phyloP scores from a whole-genome alignment of 1,140 invertebrate species.

The Palaemon carinicauda region DNA sequence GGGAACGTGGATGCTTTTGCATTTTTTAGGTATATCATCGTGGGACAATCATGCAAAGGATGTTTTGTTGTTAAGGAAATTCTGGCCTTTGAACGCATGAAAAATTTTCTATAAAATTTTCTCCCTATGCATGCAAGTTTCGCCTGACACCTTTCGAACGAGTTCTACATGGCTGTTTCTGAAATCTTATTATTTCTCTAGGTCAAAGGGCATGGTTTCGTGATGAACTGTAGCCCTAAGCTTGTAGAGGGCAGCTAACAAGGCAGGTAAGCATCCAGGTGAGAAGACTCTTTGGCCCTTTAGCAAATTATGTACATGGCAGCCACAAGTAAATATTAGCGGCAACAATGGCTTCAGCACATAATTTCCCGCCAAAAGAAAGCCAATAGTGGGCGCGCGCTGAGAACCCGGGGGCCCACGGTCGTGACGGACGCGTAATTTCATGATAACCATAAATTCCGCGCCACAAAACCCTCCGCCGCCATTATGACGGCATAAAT shows the following conservation, averaged over 20 bases:
- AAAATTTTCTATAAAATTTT: too few species aligned
- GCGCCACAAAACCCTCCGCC: not conserved
- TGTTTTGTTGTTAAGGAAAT: too few species aligned
- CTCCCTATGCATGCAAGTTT: not conserved
- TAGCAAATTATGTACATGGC: not conserved
- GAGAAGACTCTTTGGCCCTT: not conserved
- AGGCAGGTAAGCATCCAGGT: not conserved
- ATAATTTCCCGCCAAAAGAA: slow-evolving; percentile 1
- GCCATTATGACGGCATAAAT: slow-evolving; percentile 10
- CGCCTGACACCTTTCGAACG: not conserved
- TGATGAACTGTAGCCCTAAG: not conserved
- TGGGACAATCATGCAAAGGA: too few species aligned
- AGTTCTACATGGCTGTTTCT: not conserved
- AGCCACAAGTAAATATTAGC: not conserved
- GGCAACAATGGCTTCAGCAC: not conserved
- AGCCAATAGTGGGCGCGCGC: not conserved
- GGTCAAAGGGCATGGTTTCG: not conserved
- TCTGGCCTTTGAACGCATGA: too few species aligned
- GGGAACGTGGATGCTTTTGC: too few species aligned
- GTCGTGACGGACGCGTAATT: slow-evolving; percentile 4
- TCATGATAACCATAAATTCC: slow-evolving; percentile 10
- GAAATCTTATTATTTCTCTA: not conserved
- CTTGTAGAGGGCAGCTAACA: not conserved
- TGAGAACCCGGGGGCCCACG: not conserved
- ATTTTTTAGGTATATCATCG: too few species aligned